A percentile compares a stretch with the other conserved stretches of the same genome.
Conservation (phyloP, 2,888 invertebrate genomes). For the Meteorus cinctellus region DNA sequence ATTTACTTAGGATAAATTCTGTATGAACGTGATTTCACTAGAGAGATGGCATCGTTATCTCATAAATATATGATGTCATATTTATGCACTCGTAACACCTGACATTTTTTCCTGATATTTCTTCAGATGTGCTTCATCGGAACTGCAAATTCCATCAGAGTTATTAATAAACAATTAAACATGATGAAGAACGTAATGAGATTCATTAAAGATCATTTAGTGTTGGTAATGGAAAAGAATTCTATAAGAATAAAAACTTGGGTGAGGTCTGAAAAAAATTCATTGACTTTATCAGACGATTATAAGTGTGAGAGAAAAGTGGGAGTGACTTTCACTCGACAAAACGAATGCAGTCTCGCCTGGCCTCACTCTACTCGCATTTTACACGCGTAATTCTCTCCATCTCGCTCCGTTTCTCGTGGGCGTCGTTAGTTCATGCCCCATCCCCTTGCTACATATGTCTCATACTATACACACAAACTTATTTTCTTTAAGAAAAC, state of each 20-base stretch:
- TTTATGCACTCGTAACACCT: background rate
- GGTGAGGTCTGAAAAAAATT: conserved; percentile 1
- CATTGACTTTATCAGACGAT: conserved; percentile 21
- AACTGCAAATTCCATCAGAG: background rate
- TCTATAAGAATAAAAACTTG: background rate
- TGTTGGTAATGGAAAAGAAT: background rate
- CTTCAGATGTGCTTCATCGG: background rate
- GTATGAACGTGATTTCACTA: background rate
- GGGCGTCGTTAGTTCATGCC: conserved; percentile 5
- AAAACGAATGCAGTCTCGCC: conserved; percentile 16
- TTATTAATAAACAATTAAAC: background rate
- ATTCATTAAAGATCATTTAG: too few relatives aligned
- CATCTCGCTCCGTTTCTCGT: conserved; percentile 8
- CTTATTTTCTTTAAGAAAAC: conserved; percentile 42
- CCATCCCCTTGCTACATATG: conserved; percentile 2
- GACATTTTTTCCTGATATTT: background rate
- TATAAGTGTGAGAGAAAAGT: background rate
- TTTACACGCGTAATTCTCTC: conserved; percentile 8
- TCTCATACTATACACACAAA: conserved; percentile 24
- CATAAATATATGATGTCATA: background rate
- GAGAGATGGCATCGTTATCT: background rate
- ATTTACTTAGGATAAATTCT: background rate
- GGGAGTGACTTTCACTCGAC: conserved; percentile 29
- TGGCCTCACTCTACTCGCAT: conserved; percentile 22
- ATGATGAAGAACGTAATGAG: background rate